Conservation (phyloP, 1,140 invertebrate genomes). For the Bombus sibiricus region DNA sequence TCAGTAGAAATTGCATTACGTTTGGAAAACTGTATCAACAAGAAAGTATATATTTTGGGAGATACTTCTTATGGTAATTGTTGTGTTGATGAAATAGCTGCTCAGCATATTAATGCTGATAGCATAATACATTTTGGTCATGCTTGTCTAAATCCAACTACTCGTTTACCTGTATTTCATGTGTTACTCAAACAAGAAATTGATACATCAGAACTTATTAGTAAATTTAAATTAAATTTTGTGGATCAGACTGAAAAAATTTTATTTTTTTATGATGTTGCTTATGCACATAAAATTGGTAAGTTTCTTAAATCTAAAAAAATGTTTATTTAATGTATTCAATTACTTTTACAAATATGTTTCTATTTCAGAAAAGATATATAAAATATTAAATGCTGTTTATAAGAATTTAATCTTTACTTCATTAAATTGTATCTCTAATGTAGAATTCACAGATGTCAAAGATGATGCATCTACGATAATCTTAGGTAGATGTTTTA, state of each 20-base stretch:
- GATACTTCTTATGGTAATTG: slow-evolving; percentile 97
- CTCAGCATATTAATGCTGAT: slow-evolving; percentile 92
- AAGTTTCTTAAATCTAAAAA: slow-evolving; percentile 60
- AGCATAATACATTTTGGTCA: slow-evolving; percentile 96
- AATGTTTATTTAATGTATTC: not conserved
- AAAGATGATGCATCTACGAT: slow-evolving; percentile 43
- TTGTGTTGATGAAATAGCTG: slow-evolving; percentile 96
- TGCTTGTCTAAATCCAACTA: slow-evolving; percentile 90
- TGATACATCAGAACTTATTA: slow-evolving; percentile 79
- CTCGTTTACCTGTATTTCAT: slow-evolving; percentile 88
- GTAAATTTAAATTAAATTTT: slow-evolving; percentile 76
- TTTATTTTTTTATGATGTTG: slow-evolving; percentile 89
- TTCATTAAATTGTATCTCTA: slow-evolving; percentile 77
- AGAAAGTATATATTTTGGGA: slow-evolving; percentile 92
- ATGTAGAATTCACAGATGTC: slow-evolving; percentile 69
- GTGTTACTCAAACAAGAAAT: slow-evolving; percentile 86
- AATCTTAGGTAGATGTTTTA: slow-evolving; percentile 76
- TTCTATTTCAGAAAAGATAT: slow-evolving; percentile 70
- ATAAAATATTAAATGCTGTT: slow-evolving; percentile 60
- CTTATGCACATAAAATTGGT: slow-evolving; percentile 87
- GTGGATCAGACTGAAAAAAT: slow-evolving; percentile 80
- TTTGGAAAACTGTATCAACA: slow-evolving; percentile 84
- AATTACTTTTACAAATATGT: slow-evolving; percentile 24
- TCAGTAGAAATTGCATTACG: slow-evolving; percentile 87
- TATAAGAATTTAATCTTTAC: slow-evolving; percentile 73